A percentile compares a stretch with the other conserved stretches of the same genome.
phyloP scores from a whole-genome alignment of 2,113 vertebrate species.

The Caranx ignobilis region DNA sequence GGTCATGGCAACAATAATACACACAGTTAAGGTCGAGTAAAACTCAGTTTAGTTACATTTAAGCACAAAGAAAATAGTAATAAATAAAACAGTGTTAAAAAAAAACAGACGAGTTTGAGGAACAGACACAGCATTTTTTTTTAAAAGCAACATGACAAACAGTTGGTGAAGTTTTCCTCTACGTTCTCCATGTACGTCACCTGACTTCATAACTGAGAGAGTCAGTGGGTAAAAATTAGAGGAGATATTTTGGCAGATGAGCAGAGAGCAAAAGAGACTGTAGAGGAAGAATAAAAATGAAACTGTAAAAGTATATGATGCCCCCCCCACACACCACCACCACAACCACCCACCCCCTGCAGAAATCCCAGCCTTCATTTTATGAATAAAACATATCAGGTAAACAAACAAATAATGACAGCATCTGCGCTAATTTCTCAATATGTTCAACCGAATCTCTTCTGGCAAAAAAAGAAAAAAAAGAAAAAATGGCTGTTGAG shows the following conservation, averaged over 20 bases:
- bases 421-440: slow-evolving; percentile 61
- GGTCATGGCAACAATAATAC: too few relatives aligned
- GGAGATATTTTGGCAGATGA: background rate
- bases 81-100: too few relatives aligned
- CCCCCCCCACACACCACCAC: background rate
- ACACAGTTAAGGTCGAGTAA: too few relatives aligned
- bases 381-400: slow-evolving; percentile 20
- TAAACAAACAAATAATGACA: slow-evolving; percentile 50
- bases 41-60: too few relatives aligned
- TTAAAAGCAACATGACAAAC: too few relatives aligned
- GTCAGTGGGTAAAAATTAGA: too few relatives aligned
- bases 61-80: too few relatives aligned
- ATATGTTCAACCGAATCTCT: slow-evolving; percentile 37
- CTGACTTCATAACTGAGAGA: too few relatives aligned
- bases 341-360: background rate
- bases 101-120: too few relatives aligned
- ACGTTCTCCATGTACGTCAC: too few relatives aligned
- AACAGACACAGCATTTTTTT: too few relatives aligned
- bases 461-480: slow-evolving; percentile 15
- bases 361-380: background rate
- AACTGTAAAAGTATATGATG: background rate
- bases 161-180: too few relatives aligned
- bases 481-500: slow-evolving; percentile 33
- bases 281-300: background rate
- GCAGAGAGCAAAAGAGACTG: background rate